Base-by-base conservation (phyloP, 2,888 invertebrate species). In the Habroteleia sp. region DNA sequence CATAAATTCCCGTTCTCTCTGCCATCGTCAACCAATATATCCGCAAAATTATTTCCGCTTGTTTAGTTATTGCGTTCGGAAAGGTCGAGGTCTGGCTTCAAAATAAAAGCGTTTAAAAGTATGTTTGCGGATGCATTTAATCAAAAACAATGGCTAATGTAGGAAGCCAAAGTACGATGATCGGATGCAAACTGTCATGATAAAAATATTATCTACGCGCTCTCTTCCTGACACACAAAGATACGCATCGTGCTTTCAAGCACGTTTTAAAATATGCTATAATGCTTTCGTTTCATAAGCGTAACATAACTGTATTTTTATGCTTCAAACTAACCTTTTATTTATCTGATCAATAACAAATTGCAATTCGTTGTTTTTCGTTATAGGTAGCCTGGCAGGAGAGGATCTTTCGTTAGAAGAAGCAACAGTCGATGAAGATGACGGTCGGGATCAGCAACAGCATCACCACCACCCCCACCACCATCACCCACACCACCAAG, bases 331-430 rank as follows among this genome's bases (percentile, higher is more conserved):
- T n/a, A n/a, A n/a, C n/a, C n/a, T n/a, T n/a, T n/a, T 20, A 25
- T 25, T 25, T 25, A 7, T 5, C 1, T 7, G 54, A 58, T 65
- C 58, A 35, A 58, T 63, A 62, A 37, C 31, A 17, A 27, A 54
- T 54, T 33, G 27, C 8, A 66, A 33, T 14, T 20, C 17, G 10
- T 25, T 50, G 6, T 65, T 7, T 54, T 16, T 54, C 23, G 80
- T 92, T 92, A 27, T 91, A 95, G 95, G 95, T 90, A 93, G 94
- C 82, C 90, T 95, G 88, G 93, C 94, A 84, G 93, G 94, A 82
- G 95, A 95, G 88, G 95, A 95, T 87, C 89, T 95, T 71, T 94
- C 94, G 25, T 89, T 95, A 85, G 93, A 93, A 46, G 88, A 87
- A 63, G 83, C 87, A 11, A 84, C 92, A 89, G 75, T 89, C 87